A percentile compares a stretch with the other conserved stretches of the same genome.
phyloP scores from a whole-genome alignment of 2,888 invertebrate genomes.

The Psylliodes chrysocephalus region DNA sequence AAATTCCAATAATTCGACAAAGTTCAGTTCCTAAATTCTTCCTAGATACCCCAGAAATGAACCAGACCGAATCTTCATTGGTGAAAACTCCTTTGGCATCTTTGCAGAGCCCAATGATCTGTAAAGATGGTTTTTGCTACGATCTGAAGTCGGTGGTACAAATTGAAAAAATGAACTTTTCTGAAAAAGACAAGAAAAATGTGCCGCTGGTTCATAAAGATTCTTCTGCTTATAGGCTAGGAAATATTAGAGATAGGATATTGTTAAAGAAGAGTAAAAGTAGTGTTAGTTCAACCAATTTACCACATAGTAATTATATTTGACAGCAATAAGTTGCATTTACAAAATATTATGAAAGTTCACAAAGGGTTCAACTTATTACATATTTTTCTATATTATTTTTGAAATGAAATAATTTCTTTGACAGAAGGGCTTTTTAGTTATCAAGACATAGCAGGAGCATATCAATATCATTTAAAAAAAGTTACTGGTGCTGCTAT shows the following conservation, averaged over 20 bases:
- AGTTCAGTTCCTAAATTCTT: constrained; percentile 63
- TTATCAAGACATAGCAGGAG: too few relatives aligned
- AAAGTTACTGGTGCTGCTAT: too few relatives aligned
- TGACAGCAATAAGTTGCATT: constrained; percentile 26
- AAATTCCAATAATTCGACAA: constrained; percentile 62
- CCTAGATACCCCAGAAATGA: constrained; percentile 60
- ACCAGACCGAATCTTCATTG: constrained; percentile 55
- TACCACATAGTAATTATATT: constrained; percentile 51
- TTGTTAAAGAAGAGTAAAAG: constrained; percentile 53
- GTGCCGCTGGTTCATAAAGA: constrained; percentile 40
- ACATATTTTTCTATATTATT: too few relatives aligned
- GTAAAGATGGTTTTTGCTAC: constrained; percentile 50
- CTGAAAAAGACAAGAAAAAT: constrained; percentile 29
- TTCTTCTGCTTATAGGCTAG: constrained; percentile 44
- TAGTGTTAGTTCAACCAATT: constrained; percentile 46
- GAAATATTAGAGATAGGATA: constrained; percentile 53
- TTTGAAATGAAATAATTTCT: too few relatives aligned
- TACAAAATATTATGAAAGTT: too few relatives aligned
- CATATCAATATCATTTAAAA: too few relatives aligned
- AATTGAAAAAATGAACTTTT: constrained; percentile 52
- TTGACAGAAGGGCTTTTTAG: too few relatives aligned
- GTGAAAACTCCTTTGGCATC: constrained; percentile 52
- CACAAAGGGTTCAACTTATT: too few relatives aligned
- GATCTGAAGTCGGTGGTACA: constrained; percentile 63
- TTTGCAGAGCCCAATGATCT: constrained; percentile 58